These are phyloP conservation scores for Brachionus paranguensis DNA, from an alignment of 1,140 invertebrate genomes.

Conservation along the genomic window DNA sequence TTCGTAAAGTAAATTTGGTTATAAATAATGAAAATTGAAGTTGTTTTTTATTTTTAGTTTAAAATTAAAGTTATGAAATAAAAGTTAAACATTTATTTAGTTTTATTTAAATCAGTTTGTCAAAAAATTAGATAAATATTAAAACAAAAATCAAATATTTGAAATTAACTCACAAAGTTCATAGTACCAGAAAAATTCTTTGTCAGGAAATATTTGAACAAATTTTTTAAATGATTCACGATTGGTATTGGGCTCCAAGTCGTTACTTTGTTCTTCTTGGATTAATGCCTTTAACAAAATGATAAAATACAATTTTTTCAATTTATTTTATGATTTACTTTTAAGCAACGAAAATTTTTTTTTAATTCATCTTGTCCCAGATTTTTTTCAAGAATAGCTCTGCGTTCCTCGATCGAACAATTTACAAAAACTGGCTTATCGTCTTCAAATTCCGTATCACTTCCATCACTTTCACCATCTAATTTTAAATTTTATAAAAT, in stretches of 20 bases:
- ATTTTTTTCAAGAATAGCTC: conserved; percentile 14
- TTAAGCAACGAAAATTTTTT: neutral
- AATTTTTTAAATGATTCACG: conserved; percentile 7
- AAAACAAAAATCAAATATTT: neutral
- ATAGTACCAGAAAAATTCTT: neutral
- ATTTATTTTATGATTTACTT: neutral
- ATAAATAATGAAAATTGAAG: too few species aligned
- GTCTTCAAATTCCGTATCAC: conserved; percentile 36
- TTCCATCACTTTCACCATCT: conserved; percentile 4
- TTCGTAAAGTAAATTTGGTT: too few species aligned
- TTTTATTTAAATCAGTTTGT: neutral
- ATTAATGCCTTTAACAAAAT: neutral
- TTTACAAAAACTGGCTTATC: neutral
- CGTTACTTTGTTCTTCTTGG: neutral
- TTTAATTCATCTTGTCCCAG: conserved; percentile 5
- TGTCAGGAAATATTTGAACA: neutral
- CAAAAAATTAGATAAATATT: neutral
- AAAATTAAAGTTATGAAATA: neutral
- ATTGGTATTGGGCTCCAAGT: neutral
- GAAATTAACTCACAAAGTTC: neutral
- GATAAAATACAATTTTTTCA: neutral
- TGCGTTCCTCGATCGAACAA: conserved; percentile 6
- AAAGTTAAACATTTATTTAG: neutral
- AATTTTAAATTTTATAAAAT: neutral
- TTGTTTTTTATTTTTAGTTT: too few species aligned